These are phyloP conservation scores for Paracanthobrama guichenoti DNA, from an alignment of 2,113 vertebrate species.

Conservation along the genomic window DNA sequence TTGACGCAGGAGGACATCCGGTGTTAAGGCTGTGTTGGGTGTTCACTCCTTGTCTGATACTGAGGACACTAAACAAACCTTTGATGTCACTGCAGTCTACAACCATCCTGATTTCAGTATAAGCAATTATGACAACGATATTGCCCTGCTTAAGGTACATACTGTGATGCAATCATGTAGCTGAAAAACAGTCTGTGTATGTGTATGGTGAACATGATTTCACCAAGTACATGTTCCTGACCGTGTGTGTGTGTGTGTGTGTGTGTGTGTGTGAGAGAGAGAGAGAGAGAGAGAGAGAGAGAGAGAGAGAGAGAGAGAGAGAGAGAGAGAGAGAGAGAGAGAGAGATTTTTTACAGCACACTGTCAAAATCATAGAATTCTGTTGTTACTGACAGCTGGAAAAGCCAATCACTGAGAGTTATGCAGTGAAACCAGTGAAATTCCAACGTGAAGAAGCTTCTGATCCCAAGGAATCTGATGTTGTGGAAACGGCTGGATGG, in stretches of 20 bases:
- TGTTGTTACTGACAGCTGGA: constrained; percentile 65
- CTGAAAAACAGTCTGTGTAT: not conserved
- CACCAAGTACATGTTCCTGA: too few species aligned
- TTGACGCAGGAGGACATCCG: constrained; percentile 47
- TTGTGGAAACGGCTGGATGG: constrained; percentile 74
- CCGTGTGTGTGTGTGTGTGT: too few species aligned
- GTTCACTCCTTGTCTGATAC: constrained; percentile 68
- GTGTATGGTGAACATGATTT: too few species aligned
- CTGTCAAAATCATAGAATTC: not conserved
- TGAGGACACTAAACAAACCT: constrained; percentile 71
- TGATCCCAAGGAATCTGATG: constrained; percentile 28
- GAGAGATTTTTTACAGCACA: not conserved
- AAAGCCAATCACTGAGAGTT: constrained; percentile 54
- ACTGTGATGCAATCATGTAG: not conserved
- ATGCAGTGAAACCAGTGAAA: constrained; percentile 57
- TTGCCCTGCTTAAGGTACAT: constrained; percentile 75
- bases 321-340: not conserved
- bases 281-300: not conserved
- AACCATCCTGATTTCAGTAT: constrained; percentile 66
- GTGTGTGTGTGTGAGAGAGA: not conserved
- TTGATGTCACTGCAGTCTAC: constrained; percentile 67
- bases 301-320: not conserved
- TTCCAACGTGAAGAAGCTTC: constrained; percentile 62
- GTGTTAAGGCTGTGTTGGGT: constrained; percentile 71
- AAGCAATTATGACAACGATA: constrained; percentile 73